Evolutionary conservation across 1,140 invertebrate genomes (phyloP), one percentile per base, ranked within the genome.

Genomic region (Diachasmimorpha longicaudata): DNA sequence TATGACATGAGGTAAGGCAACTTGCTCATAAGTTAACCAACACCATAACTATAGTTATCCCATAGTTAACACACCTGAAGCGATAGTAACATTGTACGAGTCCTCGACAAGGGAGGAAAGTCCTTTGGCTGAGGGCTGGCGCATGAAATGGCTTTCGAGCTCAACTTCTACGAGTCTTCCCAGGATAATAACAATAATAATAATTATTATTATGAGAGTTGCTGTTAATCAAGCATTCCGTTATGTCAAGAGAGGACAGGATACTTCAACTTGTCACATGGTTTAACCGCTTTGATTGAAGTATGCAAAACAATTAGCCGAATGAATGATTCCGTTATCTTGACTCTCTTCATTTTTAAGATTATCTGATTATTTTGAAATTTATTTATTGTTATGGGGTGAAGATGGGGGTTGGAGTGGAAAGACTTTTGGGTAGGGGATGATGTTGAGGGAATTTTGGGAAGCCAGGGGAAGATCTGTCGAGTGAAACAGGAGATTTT

Each of bases 1-100:
- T 58, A 58, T 11, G 82, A 79, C 81, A 81, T 78, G 66, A 58
- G 79, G 77, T 77, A 74, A 71, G 75, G 78, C 76, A 75, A 70
- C 78, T 74, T 39, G 69, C 44, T 76, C 69, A 67, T 79, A 79
- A 79, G 16, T 21, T 79, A 74, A 68, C 52, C 55, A 66, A 79
- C 52, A 39, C 76, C 77, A 79, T 77, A 63, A 25, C 2, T 16
- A 42, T 5, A n/a, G 42, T 63, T 16, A 36, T 55, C 23, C 39
- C 16, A 23, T 23, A 58, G 16, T 13, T 14, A 31, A 31, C 14
- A 52, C 52, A 58, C 23, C 21, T 52, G 46, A 13, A 13, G 11
- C 11, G 16, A 21, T 58, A 16, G 4, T 58, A 21, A 23, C 9
- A 3, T 31, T 2, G 31, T 31, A 31, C 23, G 52, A 58, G 52